Conservation (phyloP, 2,888 invertebrate species). For the Amorpha juglandis region DNA sequence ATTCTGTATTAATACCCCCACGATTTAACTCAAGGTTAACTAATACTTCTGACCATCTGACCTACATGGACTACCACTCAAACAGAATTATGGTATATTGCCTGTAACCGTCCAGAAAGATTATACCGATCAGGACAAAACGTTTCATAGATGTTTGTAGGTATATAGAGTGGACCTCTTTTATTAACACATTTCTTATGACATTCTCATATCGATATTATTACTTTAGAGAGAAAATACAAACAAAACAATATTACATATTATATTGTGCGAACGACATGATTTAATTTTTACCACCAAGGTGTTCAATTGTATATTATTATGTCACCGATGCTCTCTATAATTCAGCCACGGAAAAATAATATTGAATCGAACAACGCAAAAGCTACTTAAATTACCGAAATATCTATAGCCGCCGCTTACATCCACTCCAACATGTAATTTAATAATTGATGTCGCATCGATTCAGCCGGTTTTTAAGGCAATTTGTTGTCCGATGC, state of each 20-base stretch:
- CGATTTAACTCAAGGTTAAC: background rate
- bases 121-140: too few species aligned
- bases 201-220: too few species aligned
- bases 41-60: background rate
- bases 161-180: too few species aligned
- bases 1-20: background rate
- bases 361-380: constrained; percentile 39
- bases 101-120: too few species aligned
- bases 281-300: background rate
- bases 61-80: background rate
- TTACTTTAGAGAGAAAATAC: background rate
- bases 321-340: constrained; percentile 53
- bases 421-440: constrained; percentile 65
- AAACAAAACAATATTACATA: background rate
- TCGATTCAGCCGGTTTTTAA: constrained; percentile 56
- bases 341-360: constrained; percentile 32
- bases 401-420: constrained; percentile 64
- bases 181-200: too few species aligned
- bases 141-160: too few species aligned
- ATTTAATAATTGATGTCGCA: constrained; percentile 64
- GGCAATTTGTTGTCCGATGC: constrained; percentile 46
- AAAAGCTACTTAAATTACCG: constrained; percentile 41
- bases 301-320: background rate
- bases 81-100: background rate
- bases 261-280: too few species aligned